Conservation (phyloP, 2,797 vertebrate species). For the Anas capensis region DNA sequence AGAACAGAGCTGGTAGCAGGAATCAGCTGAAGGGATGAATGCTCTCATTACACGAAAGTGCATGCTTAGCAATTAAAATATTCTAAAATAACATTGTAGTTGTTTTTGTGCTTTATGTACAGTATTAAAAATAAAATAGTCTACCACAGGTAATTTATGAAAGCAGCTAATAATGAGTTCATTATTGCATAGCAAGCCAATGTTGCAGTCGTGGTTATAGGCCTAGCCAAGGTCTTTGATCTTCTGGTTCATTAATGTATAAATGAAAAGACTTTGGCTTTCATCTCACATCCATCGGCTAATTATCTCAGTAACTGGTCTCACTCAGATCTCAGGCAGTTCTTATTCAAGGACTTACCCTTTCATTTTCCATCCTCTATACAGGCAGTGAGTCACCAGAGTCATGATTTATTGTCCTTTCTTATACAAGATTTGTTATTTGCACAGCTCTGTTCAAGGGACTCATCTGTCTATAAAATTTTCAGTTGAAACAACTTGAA, state of each 20-base stretch:
- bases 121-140: slow-evolving; percentile 66
- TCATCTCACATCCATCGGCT: slow-evolving; percentile 16
- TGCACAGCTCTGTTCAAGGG: slow-evolving; percentile 24
- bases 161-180: slow-evolving; percentile 68
- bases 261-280: slow-evolving; percentile 65
- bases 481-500: slow-evolving; percentile 27
- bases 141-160: slow-evolving; percentile 64
- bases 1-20: neutral
- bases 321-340: slow-evolving; percentile 66
- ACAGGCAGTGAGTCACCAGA: slow-evolving; percentile 47
- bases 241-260: slow-evolving; percentile 65
- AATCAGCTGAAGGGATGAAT: slow-evolving; percentile 8
- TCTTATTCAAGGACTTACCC: slow-evolving; percentile 67
- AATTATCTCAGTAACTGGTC: slow-evolving; percentile 71
- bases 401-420: slow-evolving; percentile 51
- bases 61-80: slow-evolving; percentile 40
- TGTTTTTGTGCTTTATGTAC: slow-evolving; percentile 49
- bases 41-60: neutral
- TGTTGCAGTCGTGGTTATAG: slow-evolving; percentile 50
- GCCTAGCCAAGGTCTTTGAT: slow-evolving; percentile 71
- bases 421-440: slow-evolving; percentile 41
- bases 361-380: slow-evolving; percentile 60
- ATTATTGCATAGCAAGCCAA: slow-evolving; percentile 65
- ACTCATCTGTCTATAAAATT: slow-evolving; percentile 11
- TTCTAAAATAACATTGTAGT: slow-evolving; percentile 38